phyloP scores from a whole-genome alignment of 2,113 vertebrate genomes.

The Gorilla gorilla region DNA sequence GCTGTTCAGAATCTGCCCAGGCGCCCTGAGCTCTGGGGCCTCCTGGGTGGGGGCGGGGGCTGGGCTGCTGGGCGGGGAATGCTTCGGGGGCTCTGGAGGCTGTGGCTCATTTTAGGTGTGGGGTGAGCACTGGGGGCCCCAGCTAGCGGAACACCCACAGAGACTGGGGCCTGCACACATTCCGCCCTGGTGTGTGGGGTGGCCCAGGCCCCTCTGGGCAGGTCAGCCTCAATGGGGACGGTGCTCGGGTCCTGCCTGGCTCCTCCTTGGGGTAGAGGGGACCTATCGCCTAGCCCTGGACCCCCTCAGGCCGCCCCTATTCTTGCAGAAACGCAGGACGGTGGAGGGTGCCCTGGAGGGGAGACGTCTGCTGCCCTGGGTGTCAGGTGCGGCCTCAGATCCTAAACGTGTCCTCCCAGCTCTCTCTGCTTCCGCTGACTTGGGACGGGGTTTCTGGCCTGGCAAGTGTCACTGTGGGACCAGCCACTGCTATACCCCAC shows the following conservation, averaged over 20 bases:
- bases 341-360: no score
- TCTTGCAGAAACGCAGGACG: no score
- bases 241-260: background rate
- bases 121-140: background rate
- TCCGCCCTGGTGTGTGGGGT: background rate
- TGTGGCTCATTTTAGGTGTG: background rate
- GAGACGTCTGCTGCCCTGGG: no score
- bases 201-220: no score
- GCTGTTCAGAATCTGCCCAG: background rate
- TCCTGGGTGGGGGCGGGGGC: background rate
- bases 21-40: no score
- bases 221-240: no score
- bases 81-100: background rate
- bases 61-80: no score
- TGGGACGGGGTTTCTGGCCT: background rate
- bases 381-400: no score
- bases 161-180: background rate
- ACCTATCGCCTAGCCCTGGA: no score
- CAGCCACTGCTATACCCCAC: fast-evolving
- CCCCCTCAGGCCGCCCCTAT: no score
- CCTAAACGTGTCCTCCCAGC: fast-evolving
- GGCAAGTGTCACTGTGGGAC: fast-evolving
- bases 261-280: no score
- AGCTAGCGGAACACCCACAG: fast-evolving
- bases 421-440: background rate